Conservation (phyloP, 2,888 invertebrate genomes). For the Xylophagus ater region DNA sequence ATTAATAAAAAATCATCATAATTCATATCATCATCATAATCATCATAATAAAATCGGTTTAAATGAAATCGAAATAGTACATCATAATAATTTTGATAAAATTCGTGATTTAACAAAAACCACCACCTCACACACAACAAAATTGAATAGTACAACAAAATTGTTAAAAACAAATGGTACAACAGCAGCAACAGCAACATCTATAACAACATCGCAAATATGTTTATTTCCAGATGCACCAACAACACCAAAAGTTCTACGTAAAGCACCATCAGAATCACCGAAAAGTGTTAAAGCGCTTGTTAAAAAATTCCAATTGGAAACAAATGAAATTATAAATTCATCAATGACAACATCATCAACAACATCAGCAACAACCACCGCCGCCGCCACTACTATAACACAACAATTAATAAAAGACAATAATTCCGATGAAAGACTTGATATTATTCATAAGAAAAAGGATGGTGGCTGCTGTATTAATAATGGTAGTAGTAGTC, state of each 20-base stretch:
- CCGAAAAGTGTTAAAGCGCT: conserved; percentile 37
- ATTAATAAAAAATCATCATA: conserved; percentile 16
- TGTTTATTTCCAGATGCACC: conserved; percentile 51
- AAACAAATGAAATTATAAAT: conserved; percentile 19
- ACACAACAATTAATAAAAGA: conserved; percentile 1
- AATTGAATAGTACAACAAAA: too few species aligned
- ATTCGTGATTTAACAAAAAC: conserved; percentile 12
- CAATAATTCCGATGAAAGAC: background rate
- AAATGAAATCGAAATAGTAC: conserved; percentile 14
- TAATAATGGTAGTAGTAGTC: background rate
- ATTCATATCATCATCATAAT: conserved; percentile 23
- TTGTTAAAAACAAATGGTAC: conserved; percentile 21
- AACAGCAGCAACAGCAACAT: conserved; percentile 17
- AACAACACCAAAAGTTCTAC: conserved; percentile 54
- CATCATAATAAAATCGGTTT: conserved; percentile 20
- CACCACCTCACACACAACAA: conserved; percentile 20
- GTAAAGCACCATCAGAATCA: conserved; percentile 48
- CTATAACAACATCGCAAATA: too few species aligned
- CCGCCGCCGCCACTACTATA: conserved; percentile 16
- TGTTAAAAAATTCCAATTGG: conserved; percentile 38
- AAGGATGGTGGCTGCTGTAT: background rate
- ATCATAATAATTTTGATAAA: conserved; percentile 7
- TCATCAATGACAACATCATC: conserved; percentile 16
- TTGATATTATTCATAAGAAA: background rate
- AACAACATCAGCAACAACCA: conserved; percentile 15